These are phyloP conservation scores for Drosophila neonasuta DNA, from an alignment of 2,888 invertebrate genomes.

Conservation along the genomic window DNA sequence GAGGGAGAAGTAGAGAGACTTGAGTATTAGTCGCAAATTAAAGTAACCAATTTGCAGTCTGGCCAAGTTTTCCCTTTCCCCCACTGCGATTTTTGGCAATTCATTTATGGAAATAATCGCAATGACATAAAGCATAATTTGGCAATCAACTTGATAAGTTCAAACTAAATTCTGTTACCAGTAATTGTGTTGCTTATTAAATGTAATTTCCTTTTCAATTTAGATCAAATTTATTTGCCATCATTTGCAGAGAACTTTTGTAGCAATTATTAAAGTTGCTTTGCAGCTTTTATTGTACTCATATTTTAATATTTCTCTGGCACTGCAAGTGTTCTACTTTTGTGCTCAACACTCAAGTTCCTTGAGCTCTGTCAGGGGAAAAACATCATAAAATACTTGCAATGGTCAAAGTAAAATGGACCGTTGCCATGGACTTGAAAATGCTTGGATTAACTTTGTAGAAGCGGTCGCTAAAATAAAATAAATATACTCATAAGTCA, in stretches of 20 bases:
- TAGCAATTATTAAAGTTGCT: neutral
- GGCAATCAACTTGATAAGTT: constrained; percentile 16
- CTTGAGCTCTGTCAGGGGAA: neutral
- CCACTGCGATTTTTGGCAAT: constrained; percentile 44
- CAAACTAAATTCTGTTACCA: neutral
- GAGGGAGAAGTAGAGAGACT: constrained; percentile 1
- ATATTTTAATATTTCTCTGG: neutral
- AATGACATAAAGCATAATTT: constrained; percentile 25
- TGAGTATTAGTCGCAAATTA: constrained; percentile 22
- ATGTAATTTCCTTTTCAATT: neutral
- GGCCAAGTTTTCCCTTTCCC: constrained; percentile 2
- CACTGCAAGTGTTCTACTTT: neutral
- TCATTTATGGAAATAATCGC: constrained; percentile 36
- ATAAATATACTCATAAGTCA: constrained; percentile 45
- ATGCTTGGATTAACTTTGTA: constrained; percentile 24
- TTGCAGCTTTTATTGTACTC: neutral
- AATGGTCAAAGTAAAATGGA: constrained; percentile 10
- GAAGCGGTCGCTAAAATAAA: constrained; percentile 21
- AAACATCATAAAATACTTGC: constrained; percentile 23
- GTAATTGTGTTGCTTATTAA: constrained; percentile 3
- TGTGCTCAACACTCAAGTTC: neutral
- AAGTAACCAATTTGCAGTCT: constrained; percentile 27
- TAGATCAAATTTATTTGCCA: neutral
- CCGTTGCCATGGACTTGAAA: constrained; percentile 7
- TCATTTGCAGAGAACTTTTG: neutral